These are phyloP conservation scores for Cataglyphis albicans DNA, from an alignment of 2,888 invertebrate species.

Conservation along the genomic window DNA sequence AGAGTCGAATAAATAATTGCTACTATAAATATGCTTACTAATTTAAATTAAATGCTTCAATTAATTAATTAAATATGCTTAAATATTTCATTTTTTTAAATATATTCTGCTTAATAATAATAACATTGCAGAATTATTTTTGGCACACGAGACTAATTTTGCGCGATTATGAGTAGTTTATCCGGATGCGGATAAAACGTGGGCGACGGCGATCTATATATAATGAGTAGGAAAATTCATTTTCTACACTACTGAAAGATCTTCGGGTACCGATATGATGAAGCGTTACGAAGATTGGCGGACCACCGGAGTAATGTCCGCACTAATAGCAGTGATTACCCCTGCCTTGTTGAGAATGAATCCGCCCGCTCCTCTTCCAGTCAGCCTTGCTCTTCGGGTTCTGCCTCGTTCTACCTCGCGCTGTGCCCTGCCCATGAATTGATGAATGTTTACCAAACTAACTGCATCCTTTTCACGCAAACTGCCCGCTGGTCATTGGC, in stretches of 20 bases:
- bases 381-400: constrained; percentile 71
- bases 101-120: neutral
- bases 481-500: constrained; percentile 69
- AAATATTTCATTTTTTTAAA: neutral
- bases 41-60: neutral
- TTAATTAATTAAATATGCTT: neutral
- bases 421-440: constrained; percentile 80
- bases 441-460: constrained; percentile 84
- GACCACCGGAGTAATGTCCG: constrained; percentile 88
- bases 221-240: constrained; percentile 48
- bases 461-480: constrained; percentile 74
- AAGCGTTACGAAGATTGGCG: constrained; percentile 84
- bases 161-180: neutral
- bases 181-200: constrained; percentile 10
- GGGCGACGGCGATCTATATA: neutral
- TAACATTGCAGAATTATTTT: neutral
- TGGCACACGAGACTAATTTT: neutral
- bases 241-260: constrained; percentile 62
- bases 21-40: too few relatives aligned
- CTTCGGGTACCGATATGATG: constrained; percentile 78
- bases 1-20: neutral
- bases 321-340: constrained; percentile 88
- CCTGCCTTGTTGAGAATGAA: constrained; percentile 84
- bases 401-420: constrained; percentile 63
- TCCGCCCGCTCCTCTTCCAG: constrained; percentile 80